These are phyloP conservation scores for Epizoanthus illoricatus DNA, from an alignment of 92 coral and sea anemone species.

Conservation along the genomic window DNA sequence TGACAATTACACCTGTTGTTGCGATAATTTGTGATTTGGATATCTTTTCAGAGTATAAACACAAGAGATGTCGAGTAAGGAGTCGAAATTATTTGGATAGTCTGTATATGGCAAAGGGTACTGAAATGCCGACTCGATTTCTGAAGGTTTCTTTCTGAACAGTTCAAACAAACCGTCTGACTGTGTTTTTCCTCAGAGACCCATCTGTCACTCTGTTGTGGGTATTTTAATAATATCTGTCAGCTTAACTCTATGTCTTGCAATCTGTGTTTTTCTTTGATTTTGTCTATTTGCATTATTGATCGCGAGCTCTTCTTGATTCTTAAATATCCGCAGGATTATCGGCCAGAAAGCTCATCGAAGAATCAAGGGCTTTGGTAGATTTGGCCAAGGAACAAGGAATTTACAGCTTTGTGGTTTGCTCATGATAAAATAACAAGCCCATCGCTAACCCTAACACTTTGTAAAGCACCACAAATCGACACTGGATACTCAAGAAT, in stretches of 20 bases:
- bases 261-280: slow-evolving; percentile 64
- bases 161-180: slow-evolving; percentile 53
- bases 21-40: not conserved
- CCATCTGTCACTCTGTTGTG: slow-evolving; percentile 72
- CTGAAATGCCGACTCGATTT: not conserved
- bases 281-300: slow-evolving; percentile 70
- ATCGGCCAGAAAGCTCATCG: not conserved
- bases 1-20: not conserved
- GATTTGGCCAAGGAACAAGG: not conserved
- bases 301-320: slow-evolving; percentile 40
- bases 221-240: slow-evolving; percentile 76
- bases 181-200: slow-evolving; percentile 49
- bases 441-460: not conserved
- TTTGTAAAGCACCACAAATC: slow-evolving; percentile 14
- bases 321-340: slow-evolving; percentile 36
- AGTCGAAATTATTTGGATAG: not conserved
- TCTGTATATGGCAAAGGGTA: not conserved
- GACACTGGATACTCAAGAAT: slow-evolving; percentile 53
- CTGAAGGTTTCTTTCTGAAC: slow-evolving; percentile 7
- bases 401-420: slow-evolving; percentile 10
- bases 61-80: not conserved
- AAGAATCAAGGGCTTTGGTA: slow-evolving; percentile 7
- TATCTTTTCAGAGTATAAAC: not conserved
- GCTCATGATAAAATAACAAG: not conserved
- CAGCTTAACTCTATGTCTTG: slow-evolving; percentile 64